These are phyloP conservation scores for Oscheius sp. DNA, from an alignment of 1,140 invertebrate species.

Conservation along the genomic window DNA sequence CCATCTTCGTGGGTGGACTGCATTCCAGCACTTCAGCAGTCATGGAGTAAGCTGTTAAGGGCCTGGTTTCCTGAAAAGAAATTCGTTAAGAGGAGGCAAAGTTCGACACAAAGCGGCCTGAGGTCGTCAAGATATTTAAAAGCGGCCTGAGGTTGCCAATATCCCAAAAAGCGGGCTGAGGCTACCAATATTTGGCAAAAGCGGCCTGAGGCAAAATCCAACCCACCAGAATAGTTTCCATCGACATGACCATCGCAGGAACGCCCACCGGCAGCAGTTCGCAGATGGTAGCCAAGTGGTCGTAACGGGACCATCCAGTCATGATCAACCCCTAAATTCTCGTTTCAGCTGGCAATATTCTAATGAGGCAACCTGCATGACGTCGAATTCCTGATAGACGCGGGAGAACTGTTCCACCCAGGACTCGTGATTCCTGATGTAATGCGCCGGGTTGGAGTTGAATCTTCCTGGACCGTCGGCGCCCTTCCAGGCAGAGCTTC, in stretches of 20 bases:
- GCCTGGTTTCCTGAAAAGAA: constrained; percentile 6
- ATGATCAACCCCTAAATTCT: constrained; percentile 52
- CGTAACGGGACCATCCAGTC: constrained; percentile 68
- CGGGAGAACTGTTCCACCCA: constrained; percentile 53
- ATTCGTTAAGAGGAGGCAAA: too few species aligned
- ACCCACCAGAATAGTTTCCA: constrained; percentile 55
- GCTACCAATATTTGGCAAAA: not conserved
- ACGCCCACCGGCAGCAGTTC: constrained; percentile 78
- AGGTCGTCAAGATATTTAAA: too few species aligned
- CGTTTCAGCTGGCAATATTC: not conserved
- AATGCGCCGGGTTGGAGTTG: constrained; percentile 56
- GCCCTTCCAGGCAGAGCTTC: constrained; percentile 84
- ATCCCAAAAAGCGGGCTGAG: too few species aligned
- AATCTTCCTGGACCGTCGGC: constrained; percentile 53
- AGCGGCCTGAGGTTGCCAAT: too few species aligned
- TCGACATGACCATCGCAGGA: constrained; percentile 70
- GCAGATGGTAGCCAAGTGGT: constrained; percentile 86
- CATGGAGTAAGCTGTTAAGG: constrained; percentile 17
- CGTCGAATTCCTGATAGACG: constrained; percentile 54
- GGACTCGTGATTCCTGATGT: constrained; percentile 56
- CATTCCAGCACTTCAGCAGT: constrained; percentile 32
- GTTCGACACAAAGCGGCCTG: too few species aligned
- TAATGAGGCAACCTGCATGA: constrained; percentile 40
- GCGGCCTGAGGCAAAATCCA: too few species aligned
- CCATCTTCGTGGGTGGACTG: constrained; percentile 16